These are phyloP conservation scores for Latrodectus hesperus DNA, from an alignment of 2,888 invertebrate species.

Conservation along the genomic window DNA sequence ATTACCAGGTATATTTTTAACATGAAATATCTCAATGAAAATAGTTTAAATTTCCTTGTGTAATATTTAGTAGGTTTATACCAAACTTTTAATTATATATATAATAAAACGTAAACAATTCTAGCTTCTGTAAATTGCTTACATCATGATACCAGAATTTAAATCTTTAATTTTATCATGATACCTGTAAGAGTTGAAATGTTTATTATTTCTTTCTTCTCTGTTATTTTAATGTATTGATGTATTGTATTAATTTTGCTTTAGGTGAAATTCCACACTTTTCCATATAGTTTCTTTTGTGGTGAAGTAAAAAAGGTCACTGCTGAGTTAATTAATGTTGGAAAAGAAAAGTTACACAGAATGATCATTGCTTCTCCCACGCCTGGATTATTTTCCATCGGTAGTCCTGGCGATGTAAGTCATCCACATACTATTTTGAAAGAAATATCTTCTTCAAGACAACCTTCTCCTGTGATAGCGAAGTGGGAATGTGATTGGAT, in stretches of 20 bases:
- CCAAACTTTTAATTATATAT: too few relatives aligned
- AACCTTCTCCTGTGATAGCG: constrained; percentile 63
- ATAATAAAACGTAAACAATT: too few relatives aligned
- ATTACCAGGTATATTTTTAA: too few relatives aligned
- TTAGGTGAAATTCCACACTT: constrained; percentile 83
- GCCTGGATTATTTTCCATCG: constrained; percentile 81
- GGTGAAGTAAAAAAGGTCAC: constrained; percentile 84
- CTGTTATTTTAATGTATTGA: not conserved
- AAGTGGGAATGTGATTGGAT: constrained; percentile 71
- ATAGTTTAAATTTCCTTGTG: too few relatives aligned
- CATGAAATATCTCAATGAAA: too few relatives aligned
- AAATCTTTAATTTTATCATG: too few relatives aligned
- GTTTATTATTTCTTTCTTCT: too few relatives aligned
- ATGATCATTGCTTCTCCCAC: constrained; percentile 81
- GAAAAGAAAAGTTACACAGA: constrained; percentile 71
- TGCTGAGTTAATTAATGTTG: constrained; percentile 83
- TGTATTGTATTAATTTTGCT: constrained; percentile 67
- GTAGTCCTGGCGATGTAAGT: constrained; percentile 71
- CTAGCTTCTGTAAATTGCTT: too few relatives aligned
- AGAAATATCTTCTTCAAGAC: constrained; percentile 34
- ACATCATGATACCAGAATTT: too few relatives aligned
- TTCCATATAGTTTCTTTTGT: constrained; percentile 81
- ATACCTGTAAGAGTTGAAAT: too few relatives aligned
- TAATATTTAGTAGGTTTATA: too few relatives aligned
- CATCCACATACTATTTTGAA: constrained; percentile 33